A percentile compares a stretch with the other conserved stretches of the same genome.
These are phyloP conservation scores for Jaculus jaculus DNA, from an alignment of 2,113 vertebrate genomes.

Conservation along the genomic window DNA sequence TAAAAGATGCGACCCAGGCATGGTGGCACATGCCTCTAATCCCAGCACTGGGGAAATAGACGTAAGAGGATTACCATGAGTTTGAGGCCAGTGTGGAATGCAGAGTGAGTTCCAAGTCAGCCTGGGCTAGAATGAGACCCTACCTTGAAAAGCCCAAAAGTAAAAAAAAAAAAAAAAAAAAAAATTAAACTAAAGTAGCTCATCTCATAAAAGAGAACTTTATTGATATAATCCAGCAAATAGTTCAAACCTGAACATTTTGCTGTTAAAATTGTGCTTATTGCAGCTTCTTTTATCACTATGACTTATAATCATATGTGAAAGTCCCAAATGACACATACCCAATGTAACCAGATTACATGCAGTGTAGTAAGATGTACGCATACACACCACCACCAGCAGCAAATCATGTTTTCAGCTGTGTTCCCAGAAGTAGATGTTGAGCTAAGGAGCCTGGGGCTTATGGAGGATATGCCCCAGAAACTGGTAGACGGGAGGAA, in stretches of 20 bases:
- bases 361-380: accelerated
- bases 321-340: background rate
- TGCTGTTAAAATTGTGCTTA: background rate
- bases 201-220: background rate
- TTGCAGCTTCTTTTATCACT: background rate
- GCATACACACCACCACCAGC: background rate
- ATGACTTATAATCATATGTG: accelerated
- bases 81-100: too few species aligned
- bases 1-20: too few species aligned
- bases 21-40: too few species aligned
- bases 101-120: too few species aligned
- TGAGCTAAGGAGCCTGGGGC: background rate
- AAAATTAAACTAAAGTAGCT: background rate
- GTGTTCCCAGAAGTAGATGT: background rate
- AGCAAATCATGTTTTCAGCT: background rate
- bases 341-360: background rate
- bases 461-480: background rate
- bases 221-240: background rate
- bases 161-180: too few species aligned
- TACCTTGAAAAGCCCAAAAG: too few species aligned
- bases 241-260: background rate
- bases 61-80: too few species aligned
- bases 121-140: too few species aligned
- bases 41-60: too few species aligned
- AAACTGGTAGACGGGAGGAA: background rate